Evolutionary conservation across 2,888 invertebrate species (phyloP), one percentile per base, ranked within the genome.

Genomic region (Penaeus monodon): DNA sequence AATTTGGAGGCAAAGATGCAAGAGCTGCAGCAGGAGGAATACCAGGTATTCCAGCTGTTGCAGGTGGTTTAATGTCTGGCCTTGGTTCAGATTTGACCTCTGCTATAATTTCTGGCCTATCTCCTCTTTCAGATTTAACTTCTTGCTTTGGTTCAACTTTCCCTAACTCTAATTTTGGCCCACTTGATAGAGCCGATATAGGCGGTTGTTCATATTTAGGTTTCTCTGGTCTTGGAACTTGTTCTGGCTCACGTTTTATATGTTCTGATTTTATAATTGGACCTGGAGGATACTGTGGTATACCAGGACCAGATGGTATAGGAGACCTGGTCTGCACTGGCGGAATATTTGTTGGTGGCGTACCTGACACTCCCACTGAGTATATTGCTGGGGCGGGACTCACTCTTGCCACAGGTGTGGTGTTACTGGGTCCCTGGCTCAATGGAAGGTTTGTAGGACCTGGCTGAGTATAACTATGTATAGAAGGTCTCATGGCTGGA

Each of bases 31-130:
- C 68, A 27, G 89, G 44, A n/a, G 84, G 73, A 27, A 79, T 49
- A 14, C 74, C 70, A 33, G 79, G 57, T 12, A 76, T 66, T 38
- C 64, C 57, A 68, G 70, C 33, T 22, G 84, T 29, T 12, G 79
- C 57, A 33, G 74, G 82, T 49, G 81, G 77, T 70, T 88, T 84
- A 8, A 81, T 29, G 8, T 88, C 88, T 24, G 80, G 84, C 12
- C 88, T 65, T 33, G 83, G 76, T 76, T 88, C 88, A 22, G 87
- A 78, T 66, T 90, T 90, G 57, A 90, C 79, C 74, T 90, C 90
- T 17, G 90, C 90, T 20, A 90, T 90, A n/a, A 90, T 90, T 63
- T 90, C 88, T 24, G 90, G 90, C 17, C 87, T 85, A 70, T 90
- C 90, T 22, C 88, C 68, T 24, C 85, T 77, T 74, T 85, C 85